phyloP scores from a whole-genome alignment of 2,113 vertebrate species.

The Gambusia affinis region DNA sequence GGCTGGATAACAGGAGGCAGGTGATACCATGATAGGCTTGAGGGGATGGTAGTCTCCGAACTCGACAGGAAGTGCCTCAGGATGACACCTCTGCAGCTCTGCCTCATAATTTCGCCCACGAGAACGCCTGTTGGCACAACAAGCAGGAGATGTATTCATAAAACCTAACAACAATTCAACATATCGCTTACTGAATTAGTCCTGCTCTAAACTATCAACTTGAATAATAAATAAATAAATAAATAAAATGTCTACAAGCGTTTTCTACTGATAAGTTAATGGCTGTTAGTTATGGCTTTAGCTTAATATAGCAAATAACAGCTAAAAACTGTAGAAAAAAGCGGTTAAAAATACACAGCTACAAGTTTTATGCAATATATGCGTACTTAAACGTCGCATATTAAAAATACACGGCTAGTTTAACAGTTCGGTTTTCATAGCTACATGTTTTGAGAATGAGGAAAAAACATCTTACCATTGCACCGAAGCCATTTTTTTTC shows the following conservation, averaged over 20 bases:
- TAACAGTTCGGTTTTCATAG: not conserved
- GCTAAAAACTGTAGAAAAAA: not conserved
- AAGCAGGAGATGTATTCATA: not conserved
- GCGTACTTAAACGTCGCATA: not conserved
- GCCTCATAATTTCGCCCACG: conserved; percentile 84
- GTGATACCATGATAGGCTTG: conserved; percentile 87
- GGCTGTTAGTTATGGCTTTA: not conserved
- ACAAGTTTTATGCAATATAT: fast-evolving
- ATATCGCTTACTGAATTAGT: too few relatives aligned
- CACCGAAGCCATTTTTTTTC: conserved; percentile 77
- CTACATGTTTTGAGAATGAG: not conserved
- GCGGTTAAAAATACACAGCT: not conserved
- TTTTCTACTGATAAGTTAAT: not conserved
- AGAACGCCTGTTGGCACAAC: conserved; percentile 82
- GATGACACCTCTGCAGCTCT: conserved; percentile 81
- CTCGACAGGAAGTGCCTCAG: conserved; percentile 82
- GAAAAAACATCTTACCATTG: conserved; percentile 78
- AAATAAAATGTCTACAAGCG: not conserved
- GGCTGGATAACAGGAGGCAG: not conserved
- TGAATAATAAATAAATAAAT: not conserved
- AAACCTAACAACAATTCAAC: not conserved
- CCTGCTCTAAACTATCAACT: not conserved
- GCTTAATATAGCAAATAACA: not conserved
- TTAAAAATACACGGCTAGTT: not conserved
- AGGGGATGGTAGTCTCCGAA: conserved; percentile 94